phyloP scores from a whole-genome alignment of 2,888 invertebrate genomes.

The Carpatolechia fugitivella region DNA sequence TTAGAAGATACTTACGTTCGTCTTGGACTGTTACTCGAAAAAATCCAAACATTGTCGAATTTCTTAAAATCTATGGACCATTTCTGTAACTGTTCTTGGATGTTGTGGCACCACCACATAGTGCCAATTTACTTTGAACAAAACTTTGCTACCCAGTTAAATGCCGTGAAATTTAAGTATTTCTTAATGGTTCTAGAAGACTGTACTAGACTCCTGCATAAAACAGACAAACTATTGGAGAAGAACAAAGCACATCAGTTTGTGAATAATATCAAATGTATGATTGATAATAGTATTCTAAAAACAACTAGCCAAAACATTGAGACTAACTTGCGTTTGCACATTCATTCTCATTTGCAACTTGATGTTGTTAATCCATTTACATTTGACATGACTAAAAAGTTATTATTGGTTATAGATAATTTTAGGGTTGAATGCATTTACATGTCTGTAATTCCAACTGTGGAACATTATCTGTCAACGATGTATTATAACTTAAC shows the following conservation, averaged over 20 bases:
- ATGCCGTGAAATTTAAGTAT: conserved; percentile 80
- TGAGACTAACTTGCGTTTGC: conserved; percentile 94
- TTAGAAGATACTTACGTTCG: conserved; percentile 82
- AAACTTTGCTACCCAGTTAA: conserved; percentile 82
- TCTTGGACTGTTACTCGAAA: conserved; percentile 81
- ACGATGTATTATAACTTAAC: conserved; percentile 98
- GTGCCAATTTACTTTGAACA: conserved; percentile 88
- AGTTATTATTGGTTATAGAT: conserved; percentile 79
- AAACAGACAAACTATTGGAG: conserved; percentile 52
- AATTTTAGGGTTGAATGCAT: conserved; percentile 76
- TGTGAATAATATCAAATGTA: conserved; percentile 50
- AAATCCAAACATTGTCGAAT: conserved; percentile 82
- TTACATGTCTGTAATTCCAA: conserved; percentile 82
- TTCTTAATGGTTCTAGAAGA: conserved; percentile 70
- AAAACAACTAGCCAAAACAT: conserved; percentile 90
- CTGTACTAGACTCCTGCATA: conserved; percentile 54
- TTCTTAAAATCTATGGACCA: conserved; percentile 78
- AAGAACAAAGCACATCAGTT: conserved; percentile 52
- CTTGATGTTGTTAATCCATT: conserved; percentile 86
- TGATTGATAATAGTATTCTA: conserved; percentile 79
- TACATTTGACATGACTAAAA: conserved; percentile 82
- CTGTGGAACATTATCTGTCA: conserved; percentile 94
- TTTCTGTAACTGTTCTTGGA: conserved; percentile 86
- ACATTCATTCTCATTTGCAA: conserved; percentile 94
- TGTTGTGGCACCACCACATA: conserved; percentile 90